These are phyloP conservation scores for Heliothis peltigera DNA, from an alignment of 2,888 invertebrate genomes.

Conservation along the genomic window DNA sequence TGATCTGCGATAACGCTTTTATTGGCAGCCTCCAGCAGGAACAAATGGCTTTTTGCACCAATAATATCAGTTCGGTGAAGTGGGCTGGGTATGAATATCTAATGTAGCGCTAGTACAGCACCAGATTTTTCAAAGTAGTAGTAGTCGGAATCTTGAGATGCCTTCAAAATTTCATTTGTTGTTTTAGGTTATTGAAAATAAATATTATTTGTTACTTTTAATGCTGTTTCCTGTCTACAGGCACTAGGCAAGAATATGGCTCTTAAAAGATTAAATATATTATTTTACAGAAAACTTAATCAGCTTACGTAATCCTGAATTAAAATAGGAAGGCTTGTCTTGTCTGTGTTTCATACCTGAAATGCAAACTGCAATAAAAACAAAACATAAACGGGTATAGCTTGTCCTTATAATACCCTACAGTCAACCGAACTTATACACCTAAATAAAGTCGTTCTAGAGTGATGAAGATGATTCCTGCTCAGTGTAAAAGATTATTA, in stretches of 20 bases:
- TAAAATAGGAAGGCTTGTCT: not conserved
- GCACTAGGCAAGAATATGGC: too few species aligned
- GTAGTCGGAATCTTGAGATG: too few species aligned
- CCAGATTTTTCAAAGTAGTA: not conserved
- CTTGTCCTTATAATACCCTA: slow-evolving; percentile 35
- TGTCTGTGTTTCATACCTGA: not conserved
- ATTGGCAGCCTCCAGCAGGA: slow-evolving; percentile 73
- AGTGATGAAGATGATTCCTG: slow-evolving; percentile 59
- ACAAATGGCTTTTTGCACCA: slow-evolving; percentile 63
- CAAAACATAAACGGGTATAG: not conserved
- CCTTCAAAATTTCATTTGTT: too few species aligned
- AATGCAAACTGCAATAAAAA: too few species aligned
- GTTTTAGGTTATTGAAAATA: too few species aligned
- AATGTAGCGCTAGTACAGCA: slow-evolving; percentile 25
- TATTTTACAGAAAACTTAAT: too few species aligned
- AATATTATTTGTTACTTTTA: too few species aligned
- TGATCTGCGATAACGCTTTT: slow-evolving; percentile 78
- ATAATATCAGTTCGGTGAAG: slow-evolving; percentile 60
- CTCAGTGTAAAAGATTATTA: slow-evolving; percentile 63
- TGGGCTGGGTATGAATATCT: slow-evolving; percentile 20
- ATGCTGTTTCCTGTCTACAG: too few species aligned
- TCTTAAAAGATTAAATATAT: too few species aligned
- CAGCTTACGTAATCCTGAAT: not conserved
- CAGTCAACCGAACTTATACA: slow-evolving; percentile 22
- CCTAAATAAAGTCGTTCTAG: slow-evolving; percentile 53